Base-by-base conservation (phyloP, 2,888 invertebrate species). In the Zelleria hepariella region DNA sequence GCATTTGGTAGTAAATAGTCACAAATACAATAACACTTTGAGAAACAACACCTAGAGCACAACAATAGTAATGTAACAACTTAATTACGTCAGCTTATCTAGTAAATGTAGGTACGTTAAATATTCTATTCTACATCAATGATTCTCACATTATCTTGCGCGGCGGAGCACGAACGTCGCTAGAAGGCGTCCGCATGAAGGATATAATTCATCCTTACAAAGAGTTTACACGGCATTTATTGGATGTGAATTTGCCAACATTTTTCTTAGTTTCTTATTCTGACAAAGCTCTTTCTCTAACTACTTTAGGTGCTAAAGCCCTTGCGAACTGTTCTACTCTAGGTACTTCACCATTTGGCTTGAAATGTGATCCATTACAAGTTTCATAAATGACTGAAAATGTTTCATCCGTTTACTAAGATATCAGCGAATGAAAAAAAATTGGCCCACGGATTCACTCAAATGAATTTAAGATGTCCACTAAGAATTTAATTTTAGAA, bases 161-260 rank as follows among this genome's bases (percentile, higher is more conserved):
- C 82, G 76, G 67, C 75, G 70, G 73, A 77, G 80, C 84, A 77
- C 75, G 75, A 78, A 78, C 69, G 67, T 73, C 74, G 78, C 73
- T 75, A 75, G 73, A 70, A 70, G 65, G 71, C 66, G 23, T n/a
- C n/a, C n/a, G 7, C n/a, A 25, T 10, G 15, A 25, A n/a, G 23
- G 25, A 24, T 15, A 53, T 24, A 53, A 25, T 53, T 6, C 7
- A 53, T 53, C 18, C 25, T 53, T n/a, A 53, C 25, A 53, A 53
- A 42, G 2, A 42, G 32, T 42, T 42, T 3, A 42, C 15, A 42
- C 32, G 32, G 2, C 32, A 42, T 42, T 15, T 42, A 15, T 42
- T 42, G 4, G 32, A 32, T 32, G 32, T 3, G 10, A 42, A 42
- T 42, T 42, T 42, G 2, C 32, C 32, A 3, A 42, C n/a, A n/a